phyloP scores from a whole-genome alignment of 1,140 invertebrate genomes.

The Euura saliciscinereae region DNA sequence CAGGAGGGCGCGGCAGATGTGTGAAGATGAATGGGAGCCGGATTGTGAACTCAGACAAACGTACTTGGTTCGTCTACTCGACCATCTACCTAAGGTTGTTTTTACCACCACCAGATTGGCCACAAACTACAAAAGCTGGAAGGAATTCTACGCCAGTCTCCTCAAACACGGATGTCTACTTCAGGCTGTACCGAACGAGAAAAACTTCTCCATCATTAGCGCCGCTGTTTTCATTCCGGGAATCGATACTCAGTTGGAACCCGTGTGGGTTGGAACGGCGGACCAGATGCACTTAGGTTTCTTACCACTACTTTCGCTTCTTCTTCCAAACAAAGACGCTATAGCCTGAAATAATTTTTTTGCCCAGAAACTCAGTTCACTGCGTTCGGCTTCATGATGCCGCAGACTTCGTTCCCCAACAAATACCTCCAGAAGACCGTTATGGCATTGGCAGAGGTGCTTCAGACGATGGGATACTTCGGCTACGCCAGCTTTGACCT shows the following conservation, averaged over 20 bases:
- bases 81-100: constrained; percentile 24
- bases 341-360: neutral
- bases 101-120: constrained; percentile 18
- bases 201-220: constrained; percentile 8
- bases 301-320: neutral
- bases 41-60: neutral
- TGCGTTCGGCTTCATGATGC: constrained; percentile 24
- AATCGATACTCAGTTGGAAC: neutral
- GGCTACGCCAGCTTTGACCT: constrained; percentile 28
- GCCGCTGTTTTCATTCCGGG: constrained; percentile 24
- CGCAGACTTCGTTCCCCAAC: constrained; percentile 24
- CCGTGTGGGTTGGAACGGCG: constrained; percentile 29
- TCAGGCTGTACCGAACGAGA: constrained; percentile 26
- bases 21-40: constrained; percentile 18
- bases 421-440: constrained; percentile 13
- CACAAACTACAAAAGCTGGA: constrained; percentile 20
- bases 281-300: constrained; percentile 28
- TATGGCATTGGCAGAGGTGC: constrained; percentile 16
- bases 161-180: constrained; percentile 29
- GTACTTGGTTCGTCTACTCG: constrained; percentile 11
- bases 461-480: constrained; percentile 30
- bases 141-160: constrained; percentile 24
- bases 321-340: constrained; percentile 11
- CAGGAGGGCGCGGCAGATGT: constrained; percentile 17
- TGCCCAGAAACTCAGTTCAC: constrained; percentile 9